Conservation (phyloP, 2,113 vertebrate genomes). For the Esox niger region DNA sequence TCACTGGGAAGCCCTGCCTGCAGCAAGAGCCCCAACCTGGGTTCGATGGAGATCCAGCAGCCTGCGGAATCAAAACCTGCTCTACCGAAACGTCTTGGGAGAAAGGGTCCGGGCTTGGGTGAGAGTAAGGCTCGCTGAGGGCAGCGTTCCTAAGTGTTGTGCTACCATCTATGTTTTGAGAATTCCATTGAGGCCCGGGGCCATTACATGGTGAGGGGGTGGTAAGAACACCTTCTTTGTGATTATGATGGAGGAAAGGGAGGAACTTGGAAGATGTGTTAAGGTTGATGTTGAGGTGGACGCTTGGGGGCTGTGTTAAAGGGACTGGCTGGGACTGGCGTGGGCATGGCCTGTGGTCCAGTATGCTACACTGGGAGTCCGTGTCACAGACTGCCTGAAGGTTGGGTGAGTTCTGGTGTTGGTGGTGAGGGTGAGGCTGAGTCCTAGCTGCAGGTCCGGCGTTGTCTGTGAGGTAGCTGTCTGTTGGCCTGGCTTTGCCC, state of each 20-base stretch:
- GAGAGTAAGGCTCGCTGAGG: no score
- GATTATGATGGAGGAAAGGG: constrained; percentile 26
- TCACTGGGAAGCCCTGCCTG: constrained; percentile 8
- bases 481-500: constrained; percentile 13
- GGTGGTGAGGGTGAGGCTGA: background rate
- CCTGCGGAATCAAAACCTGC: constrained; percentile 3
- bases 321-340: background rate
- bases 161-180: background rate
- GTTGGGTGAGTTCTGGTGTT: constrained; percentile 5
- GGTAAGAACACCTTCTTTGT: constrained; percentile 18
- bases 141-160: background rate
- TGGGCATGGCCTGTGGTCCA: background rate
- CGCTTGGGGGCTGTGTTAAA: background rate
- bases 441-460: background rate
- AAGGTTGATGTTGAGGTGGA: constrained; percentile 34
- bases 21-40: background rate
- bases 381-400: constrained; percentile 21
- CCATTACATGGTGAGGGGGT: constrained; percentile 8
- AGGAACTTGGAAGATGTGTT: constrained; percentile 26
- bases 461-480: constrained; percentile 10
- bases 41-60: background rate
- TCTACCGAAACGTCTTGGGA: background rate
- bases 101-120: background rate
- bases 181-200: constrained; percentile 18
- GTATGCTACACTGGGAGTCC: constrained; percentile 1